Base-by-base conservation (phyloP, 2,797 vertebrate genomes). In the Thunnus albacares region DNA sequence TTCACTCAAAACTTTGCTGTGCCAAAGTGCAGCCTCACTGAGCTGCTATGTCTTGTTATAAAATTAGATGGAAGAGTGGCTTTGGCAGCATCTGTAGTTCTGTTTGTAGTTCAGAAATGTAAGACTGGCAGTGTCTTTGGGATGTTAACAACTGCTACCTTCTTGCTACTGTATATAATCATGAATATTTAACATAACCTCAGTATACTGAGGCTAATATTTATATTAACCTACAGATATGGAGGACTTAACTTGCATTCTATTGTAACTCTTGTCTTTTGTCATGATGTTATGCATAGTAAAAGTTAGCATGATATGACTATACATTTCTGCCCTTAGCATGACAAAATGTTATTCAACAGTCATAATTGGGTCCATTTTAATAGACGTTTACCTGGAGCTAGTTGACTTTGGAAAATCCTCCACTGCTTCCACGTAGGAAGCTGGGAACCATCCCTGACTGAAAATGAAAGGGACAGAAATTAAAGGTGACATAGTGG, bases 361-460 rank as follows among this genome's bases (percentile, higher is more conserved):
- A 18, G 17, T 22, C 2, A 5, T 0, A 38, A n/a, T 24, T 47
- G 2, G 69, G 15, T 9, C n/a, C 4, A 13, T 45, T 75, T 26
- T 0, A 41, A 18, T 38, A 17, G 20, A 17, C 70, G 26, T 71
- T 93, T 87, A 96, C 95, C 91, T 87, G 62, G 58, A 69, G 65
- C 53, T 74, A 33, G 68, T 14, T 13, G 79, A 62, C 60, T 5
- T 55, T 26, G 76, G 75, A 55, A 64, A 64, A 47, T 94, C 91
- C 0, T 96, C 95, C 78, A 96, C 6, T 53, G 95, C 90, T 87
- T 96, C 97, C 77, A 98, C 96, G 5, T 95, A 99, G 26, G 96
- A 88, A 87, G 97, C 96, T 0, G 98, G 98, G 90, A 99, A 99
- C 98, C 98, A 99, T 80, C 98, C 98, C 1, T 95, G 95, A 51